Evolutionary conservation across 2,888 invertebrate genomes (phyloP).

Genomic region (Drosophila cyrtoloma): DNA sequence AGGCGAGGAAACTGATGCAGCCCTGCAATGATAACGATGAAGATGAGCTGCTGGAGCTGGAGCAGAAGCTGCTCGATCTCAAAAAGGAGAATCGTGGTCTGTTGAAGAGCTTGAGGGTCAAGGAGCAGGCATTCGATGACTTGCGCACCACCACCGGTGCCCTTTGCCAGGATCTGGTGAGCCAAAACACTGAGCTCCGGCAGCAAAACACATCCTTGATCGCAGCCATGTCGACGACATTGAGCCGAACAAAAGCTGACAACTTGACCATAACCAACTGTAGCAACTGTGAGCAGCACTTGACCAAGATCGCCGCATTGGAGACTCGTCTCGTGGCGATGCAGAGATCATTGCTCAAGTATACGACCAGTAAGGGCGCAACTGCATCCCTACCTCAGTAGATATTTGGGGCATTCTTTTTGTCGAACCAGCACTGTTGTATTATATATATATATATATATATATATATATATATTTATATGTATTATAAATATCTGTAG

Average conservation of each 20-base stretch:
- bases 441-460: background rate
- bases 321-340: constrained; percentile 21
- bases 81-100: constrained; percentile 82
- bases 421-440: background rate
- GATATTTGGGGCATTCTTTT: background rate
- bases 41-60: constrained; percentile 78
- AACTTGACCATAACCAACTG: constrained; percentile 18
- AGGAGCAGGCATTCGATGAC: constrained; percentile 54
- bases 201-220: constrained; percentile 31
- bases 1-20: background rate
- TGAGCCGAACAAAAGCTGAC: background rate
- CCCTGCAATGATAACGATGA: constrained; percentile 37
- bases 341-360: background rate
- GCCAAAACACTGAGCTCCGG: constrained; percentile 44
- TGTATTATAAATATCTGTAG: background rate
- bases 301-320: constrained; percentile 20
- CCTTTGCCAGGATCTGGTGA: constrained; percentile 41
- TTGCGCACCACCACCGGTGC: constrained; percentile 40
- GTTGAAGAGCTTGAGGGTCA: constrained; percentile 30
- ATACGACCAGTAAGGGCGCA: background rate
- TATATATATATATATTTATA: constrained; percentile 2
- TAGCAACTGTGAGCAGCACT: constrained; percentile 26
- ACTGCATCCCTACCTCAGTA: background rate
- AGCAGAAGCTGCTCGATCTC: constrained; percentile 83
- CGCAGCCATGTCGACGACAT: constrained; percentile 11